Evolutionary conservation across 2,113 vertebrate genomes (phyloP).

Genomic region (Acrocephalus arundinaceus): DNA sequence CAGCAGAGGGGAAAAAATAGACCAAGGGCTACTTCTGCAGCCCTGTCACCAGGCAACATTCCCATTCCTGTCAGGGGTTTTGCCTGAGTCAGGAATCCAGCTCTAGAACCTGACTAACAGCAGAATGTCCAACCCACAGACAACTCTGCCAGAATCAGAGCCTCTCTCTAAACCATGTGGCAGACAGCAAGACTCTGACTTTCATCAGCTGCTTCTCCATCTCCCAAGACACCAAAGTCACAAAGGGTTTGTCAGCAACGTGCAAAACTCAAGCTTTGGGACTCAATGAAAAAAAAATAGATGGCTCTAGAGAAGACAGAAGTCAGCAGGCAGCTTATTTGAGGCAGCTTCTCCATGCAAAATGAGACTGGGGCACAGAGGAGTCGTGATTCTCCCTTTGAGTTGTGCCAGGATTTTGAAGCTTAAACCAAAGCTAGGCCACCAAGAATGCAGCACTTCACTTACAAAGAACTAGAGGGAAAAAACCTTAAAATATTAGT

Average conservation of each 20-base stretch:
- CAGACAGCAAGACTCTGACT: background rate
- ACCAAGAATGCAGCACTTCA: background rate
- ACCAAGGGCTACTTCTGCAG: background rate
- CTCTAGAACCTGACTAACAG: background rate
- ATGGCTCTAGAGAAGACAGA: background rate
- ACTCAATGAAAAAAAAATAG: background rate
- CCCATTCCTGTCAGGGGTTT: background rate
- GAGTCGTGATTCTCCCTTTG: accelerated
- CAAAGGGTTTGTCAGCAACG: background rate
- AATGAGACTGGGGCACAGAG: background rate
- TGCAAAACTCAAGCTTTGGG: background rate
- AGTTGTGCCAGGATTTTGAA: background rate
- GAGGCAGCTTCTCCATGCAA: background rate
- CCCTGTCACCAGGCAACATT: background rate
- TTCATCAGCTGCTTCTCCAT: background rate
- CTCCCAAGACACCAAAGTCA: background rate
- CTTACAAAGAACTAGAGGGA: background rate
- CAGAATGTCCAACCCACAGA: background rate
- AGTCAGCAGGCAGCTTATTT: background rate
- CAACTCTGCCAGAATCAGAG: background rate
- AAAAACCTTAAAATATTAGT: background rate
- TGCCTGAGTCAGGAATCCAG: background rate
- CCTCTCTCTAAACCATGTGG: background rate
- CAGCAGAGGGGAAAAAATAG: background rate
- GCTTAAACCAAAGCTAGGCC: background rate